Base-by-base conservation (phyloP, 2,888 invertebrate genomes). In the Meandrusa payeni region DNA sequence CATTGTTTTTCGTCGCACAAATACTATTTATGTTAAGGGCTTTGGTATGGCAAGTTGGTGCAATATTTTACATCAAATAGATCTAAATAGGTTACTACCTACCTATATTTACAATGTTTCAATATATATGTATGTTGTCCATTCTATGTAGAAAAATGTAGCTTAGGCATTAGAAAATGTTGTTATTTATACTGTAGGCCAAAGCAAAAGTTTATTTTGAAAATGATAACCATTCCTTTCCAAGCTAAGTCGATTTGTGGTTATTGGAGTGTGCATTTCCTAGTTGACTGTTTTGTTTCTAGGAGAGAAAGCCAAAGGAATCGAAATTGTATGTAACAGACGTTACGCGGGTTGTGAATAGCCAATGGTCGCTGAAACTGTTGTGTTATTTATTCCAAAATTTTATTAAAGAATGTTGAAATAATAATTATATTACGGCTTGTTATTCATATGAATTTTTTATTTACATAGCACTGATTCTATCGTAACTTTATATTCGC, bases 321-420 rank as follows among this genome's bases (percentile, higher is more conserved):
- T 70, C 71, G 72, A 77, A 75, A 73, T 73, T 61, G 59, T 56
- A 64, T 61, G 63, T 68, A 56, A n/a, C n/a, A n/a, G 51, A 45
- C 50, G 43, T 52, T 60, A 63, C 63, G 61, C 64, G 52, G 78
- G 81, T 81, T 82, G 79, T 80, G 78, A 77, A 61, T 74, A 72
- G 68, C 64, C 59, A 60, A 57, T 67, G 65, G 62, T 61, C 47
- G 54, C 61, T 46, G 57, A 61, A 59, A 44, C 66, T 72, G 68
- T 76, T 78, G 64, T 72, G 75, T 79, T 82, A 61, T 71, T 76
- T 69, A 67, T 69, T 76, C 70, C 69, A 51, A 81, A 80, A 83
- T 73, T 80, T 76, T 80, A 81, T 77, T 66, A 62, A 63, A 57
- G 64, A 56, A 69, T 72, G 73, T 78, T 79, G 55, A 57, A 61